phyloP scores from a whole-genome alignment of 2,113 vertebrate species.

The Tringa solitaria region DNA sequence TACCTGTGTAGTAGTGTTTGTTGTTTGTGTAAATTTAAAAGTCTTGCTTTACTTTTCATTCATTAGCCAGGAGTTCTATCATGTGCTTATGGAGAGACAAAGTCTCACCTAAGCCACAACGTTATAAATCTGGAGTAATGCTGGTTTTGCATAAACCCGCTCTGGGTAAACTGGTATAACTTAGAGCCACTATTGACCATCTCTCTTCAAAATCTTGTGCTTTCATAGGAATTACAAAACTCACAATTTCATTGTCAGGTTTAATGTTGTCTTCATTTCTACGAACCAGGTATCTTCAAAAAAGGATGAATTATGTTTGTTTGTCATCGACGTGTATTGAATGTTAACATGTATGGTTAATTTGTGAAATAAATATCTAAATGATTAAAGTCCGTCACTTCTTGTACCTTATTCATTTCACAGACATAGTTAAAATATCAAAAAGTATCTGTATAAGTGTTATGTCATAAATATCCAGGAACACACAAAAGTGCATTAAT shows the following conservation, averaged over 20 bases:
- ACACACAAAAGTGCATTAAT: neutral
- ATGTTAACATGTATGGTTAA: slow-evolving; percentile 35
- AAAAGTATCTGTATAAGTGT: neutral
- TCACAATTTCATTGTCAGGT: neutral
- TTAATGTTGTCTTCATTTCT: slow-evolving; percentile 13
- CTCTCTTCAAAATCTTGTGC: neutral
- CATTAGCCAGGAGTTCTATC: neutral
- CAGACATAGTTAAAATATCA: neutral
- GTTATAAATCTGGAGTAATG: neutral
- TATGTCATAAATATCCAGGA: neutral
- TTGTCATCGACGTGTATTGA: slow-evolving; percentile 21
- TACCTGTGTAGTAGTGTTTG: neutral
- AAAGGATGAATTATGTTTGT: neutral
- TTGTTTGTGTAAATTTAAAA: neutral
- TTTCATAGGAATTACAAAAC: neutral
- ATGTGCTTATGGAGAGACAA: neutral
- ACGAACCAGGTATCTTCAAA: neutral
- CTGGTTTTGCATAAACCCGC: neutral
- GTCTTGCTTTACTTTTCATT: neutral
- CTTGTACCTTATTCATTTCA: slow-evolving; percentile 10
- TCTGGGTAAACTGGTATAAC: neutral
- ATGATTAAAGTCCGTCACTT: neutral
- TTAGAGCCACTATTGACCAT: neutral
- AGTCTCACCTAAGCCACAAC: neutral
- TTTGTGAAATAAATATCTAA: slow-evolving; percentile 65